A percentile compares a stretch with the other conserved stretches of the same genome.
phyloP scores from a whole-genome alignment of 2,797 vertebrate species.

The Otolemur crassicaudatus region DNA sequence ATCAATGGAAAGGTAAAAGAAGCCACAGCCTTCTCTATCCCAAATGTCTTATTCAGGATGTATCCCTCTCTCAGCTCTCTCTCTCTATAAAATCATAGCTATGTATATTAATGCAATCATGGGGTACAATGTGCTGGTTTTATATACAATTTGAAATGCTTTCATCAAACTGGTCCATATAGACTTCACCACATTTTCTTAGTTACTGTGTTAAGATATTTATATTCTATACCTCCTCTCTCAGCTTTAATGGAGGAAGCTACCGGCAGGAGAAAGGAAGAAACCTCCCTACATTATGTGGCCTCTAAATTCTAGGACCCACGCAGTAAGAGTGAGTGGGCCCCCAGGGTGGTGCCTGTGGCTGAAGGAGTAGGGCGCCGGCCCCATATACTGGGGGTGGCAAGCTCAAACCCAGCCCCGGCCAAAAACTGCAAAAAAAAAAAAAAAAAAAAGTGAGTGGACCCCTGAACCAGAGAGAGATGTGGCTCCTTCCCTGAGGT shows the following conservation, averaged over 20 bases:
- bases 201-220: too few relatives aligned
- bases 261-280: neutral
- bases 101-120: too few relatives aligned
- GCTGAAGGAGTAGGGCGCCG: too few relatives aligned
- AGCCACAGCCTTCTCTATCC: fast-evolving
- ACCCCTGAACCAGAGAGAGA: neutral
- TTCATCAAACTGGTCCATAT: too few relatives aligned
- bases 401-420: too few relatives aligned
- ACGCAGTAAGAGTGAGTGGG: neutral
- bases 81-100: too few relatives aligned
- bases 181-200: too few relatives aligned
- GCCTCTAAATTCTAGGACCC: neutral
- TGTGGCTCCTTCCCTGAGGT: neutral
- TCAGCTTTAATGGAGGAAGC: neutral
- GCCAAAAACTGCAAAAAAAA: too few relatives aligned
- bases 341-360: too few relatives aligned
- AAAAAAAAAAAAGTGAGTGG: neutral
- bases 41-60: neutral
- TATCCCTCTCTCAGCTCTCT: neutral
- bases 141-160: too few relatives aligned
- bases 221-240: neutral
- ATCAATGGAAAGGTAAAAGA: slow-evolving; percentile 84
- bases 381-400: too few relatives aligned
- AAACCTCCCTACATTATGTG: fast-evolving
- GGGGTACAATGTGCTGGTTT: too few relatives aligned